Conservation (phyloP, 2,113 vertebrate species). For the Ranitomeya variabilis region DNA sequence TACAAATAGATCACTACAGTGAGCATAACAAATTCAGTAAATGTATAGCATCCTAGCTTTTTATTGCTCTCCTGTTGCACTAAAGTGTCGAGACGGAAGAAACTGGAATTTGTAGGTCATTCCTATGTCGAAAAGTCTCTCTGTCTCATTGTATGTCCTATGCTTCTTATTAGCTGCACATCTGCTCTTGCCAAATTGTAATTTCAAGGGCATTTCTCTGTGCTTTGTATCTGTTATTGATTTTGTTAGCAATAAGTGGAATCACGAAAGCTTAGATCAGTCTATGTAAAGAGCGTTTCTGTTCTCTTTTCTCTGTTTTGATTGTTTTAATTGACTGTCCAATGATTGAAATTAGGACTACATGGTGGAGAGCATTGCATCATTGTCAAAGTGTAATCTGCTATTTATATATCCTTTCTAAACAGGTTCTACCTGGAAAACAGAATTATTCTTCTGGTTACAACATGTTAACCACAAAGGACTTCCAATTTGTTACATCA, state of each 20-base stretch:
- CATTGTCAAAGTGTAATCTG: not conserved
- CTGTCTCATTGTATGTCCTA: slow-evolving; percentile 50
- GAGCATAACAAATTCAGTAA: not conserved
- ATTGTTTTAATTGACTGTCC: not conserved
- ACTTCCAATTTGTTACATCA: no score
- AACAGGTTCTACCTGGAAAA: no score
- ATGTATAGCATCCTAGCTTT: slow-evolving; percentile 4
- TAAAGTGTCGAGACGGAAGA: not conserved
- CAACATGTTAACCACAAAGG: no score
- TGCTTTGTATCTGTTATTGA: slow-evolving; percentile 63
- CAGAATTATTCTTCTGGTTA: no score
- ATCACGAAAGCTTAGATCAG: slow-evolving; percentile 68
- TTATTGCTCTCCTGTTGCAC: slow-evolving; percentile 5
- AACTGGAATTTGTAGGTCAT: slow-evolving; percentile 10
- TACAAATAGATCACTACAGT: not conserved
- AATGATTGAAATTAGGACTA: slow-evolving; percentile 16
- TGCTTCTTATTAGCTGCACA: slow-evolving; percentile 65
- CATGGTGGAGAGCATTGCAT: not conserved
- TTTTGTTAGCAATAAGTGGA: slow-evolving; percentile 67
- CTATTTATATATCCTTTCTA: not conserved
- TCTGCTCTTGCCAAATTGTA: slow-evolving; percentile 60
- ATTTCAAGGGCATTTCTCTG: slow-evolving; percentile 44
- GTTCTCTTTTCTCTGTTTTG: slow-evolving; percentile 6
- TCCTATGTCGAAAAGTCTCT: slow-evolving; percentile 32
- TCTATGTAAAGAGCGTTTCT: slow-evolving; percentile 69